Base-by-base conservation (phyloP, 2,113 vertebrate genomes). In the Gasterosteus aculeatus region DNA sequence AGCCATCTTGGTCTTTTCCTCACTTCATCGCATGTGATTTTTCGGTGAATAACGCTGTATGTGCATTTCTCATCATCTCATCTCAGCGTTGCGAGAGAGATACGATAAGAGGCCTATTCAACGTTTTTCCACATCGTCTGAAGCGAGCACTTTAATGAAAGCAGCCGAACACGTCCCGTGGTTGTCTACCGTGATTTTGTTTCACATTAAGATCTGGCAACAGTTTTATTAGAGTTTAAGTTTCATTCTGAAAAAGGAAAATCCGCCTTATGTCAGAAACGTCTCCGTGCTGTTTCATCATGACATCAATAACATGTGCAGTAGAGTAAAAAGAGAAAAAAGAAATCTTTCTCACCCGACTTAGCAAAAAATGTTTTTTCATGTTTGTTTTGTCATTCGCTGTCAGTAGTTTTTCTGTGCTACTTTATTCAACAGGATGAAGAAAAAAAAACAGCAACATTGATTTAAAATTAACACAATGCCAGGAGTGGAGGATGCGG, bases 21-120 rank as follows among this genome's bases (percentile, higher is more conserved):
- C 71, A 75, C 75, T 35, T 86, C 31, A 61, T 68, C 68, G n/a
- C 73, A 53, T 59, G 19, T 58, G 44, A 57, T 80, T 74, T 26
- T 77, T 73, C 71, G 56, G 42, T 5, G n/a, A 16, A 53, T n/a
- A 44, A 57, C 31, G 53, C 35, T 57, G 44, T 3, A 33, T 16
- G 42, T 66, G 53, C 62, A 56, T 83, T 72, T 71, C 51, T 82
- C 41, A 69, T 78, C 29, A 26, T 77, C 57, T 71, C 56, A 59
- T 74, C 22, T 49, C 14, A 26, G 49, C 57, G 68, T 26, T 29
- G 49, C 19, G 39, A 54, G 16, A 56, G 3, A 1, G 22, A n/a
- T 33, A n/a, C 54, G 69, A 49, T 19, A 29, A 19, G 9, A 8
- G 11, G 22, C 9, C 18, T 47, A 49, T 77, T 54, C 18, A 31